phyloP scores from a whole-genome alignment of 2,797 vertebrate genomes.

The Thamnophis elegans region DNA sequence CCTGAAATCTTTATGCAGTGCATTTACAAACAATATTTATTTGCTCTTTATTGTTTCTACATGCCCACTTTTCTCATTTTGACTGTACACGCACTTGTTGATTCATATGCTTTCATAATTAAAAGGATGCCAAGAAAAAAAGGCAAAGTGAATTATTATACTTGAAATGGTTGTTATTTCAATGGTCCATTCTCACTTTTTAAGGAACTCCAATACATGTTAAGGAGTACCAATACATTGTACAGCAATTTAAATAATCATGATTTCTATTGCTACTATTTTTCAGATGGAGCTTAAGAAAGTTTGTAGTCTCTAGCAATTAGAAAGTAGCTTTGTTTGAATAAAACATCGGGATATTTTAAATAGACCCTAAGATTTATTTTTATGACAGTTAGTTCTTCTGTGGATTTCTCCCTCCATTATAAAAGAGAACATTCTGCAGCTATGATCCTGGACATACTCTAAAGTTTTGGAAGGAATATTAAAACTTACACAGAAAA shows the following conservation, averaged over 20 bases:
- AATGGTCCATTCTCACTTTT: background rate
- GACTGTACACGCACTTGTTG: background rate
- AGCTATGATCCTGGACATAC: slow-evolving; percentile 2
- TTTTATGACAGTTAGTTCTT: background rate
- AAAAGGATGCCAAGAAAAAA: background rate
- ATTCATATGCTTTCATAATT: background rate
- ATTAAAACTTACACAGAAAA: no score
- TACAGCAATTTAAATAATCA: background rate
- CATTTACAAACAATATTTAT: background rate
- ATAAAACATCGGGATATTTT: background rate
- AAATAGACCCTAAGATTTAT: background rate
- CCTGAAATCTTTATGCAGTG: background rate
- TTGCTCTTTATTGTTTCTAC: background rate
- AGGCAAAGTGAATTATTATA: background rate
- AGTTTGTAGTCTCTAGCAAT: background rate
- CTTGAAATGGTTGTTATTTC: background rate
- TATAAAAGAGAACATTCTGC: background rate
- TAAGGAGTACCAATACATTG: background rate
- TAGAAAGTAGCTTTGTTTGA: background rate
- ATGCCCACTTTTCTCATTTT: background rate
- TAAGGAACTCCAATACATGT: background rate
- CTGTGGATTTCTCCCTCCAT: background rate
- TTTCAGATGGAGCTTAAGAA: background rate
- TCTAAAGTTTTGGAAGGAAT: no score
- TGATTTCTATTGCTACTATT: background rate